Conservation (phyloP, 2,113 vertebrate genomes). For the Columba janthina region DNA sequence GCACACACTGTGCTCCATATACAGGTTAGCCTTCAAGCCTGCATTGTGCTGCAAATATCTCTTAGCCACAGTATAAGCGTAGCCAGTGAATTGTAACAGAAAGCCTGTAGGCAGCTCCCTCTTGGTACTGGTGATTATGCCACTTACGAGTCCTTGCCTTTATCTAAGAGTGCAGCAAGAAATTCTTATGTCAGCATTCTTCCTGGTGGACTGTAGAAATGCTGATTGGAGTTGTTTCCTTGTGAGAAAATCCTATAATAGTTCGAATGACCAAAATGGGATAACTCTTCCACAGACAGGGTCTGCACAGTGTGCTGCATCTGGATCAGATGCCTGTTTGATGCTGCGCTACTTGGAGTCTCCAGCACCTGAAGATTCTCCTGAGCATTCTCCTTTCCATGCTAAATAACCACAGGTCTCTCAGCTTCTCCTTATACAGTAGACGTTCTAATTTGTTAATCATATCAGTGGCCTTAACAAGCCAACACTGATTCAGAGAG, state of each 20-base stretch:
- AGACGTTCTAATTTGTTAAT: not conserved
- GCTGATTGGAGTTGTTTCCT: not conserved
- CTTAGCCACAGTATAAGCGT: not conserved
- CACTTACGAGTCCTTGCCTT: not conserved
- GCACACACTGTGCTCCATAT: not conserved
- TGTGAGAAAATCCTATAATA: not conserved
- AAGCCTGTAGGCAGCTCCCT: not conserved
- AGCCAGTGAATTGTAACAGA: not conserved
- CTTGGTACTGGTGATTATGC: not conserved
- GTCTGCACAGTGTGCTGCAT: fast-evolving
- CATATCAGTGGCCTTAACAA: not conserved
- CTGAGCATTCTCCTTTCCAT: not conserved
- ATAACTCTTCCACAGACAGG: not conserved
- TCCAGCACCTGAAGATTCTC: not conserved
- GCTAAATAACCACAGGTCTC: not conserved
- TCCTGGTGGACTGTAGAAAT: not conserved
- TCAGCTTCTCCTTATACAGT: not conserved
- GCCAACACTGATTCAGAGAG: not conserved
- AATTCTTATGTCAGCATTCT: not conserved
- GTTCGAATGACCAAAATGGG: not conserved
- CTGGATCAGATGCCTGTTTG: not conserved
- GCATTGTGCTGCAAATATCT: not conserved
- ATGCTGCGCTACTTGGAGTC: not conserved
- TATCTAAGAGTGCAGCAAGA: not conserved
- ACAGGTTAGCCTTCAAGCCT: not conserved